Evolutionary conservation across 2,113 vertebrate species (phyloP).

Genomic region (Conger conger): DNA sequence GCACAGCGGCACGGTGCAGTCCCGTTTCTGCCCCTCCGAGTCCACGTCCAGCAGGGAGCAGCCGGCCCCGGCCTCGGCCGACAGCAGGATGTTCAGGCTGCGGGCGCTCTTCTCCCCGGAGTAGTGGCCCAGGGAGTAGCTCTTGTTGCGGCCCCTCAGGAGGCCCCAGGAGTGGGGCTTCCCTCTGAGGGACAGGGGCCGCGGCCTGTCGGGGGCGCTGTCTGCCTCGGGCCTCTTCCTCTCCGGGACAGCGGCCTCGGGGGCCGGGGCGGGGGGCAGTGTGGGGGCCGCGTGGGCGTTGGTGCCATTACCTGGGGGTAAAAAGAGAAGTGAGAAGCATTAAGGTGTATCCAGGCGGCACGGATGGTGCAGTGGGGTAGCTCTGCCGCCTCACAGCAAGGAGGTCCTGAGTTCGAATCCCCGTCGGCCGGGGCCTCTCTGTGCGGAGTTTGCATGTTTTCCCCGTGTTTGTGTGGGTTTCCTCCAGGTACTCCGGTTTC

Average conservation of each 20-base stretch:
- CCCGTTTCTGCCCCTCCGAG: slow-evolving; percentile 83
- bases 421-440: too few relatives aligned
- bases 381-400: too few relatives aligned
- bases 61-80: slow-evolving; percentile 64
- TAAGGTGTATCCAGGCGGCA: too few relatives aligned
- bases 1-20: slow-evolving; percentile 84
- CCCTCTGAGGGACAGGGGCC: slow-evolving; percentile 69
- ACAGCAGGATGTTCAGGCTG: slow-evolving; percentile 54
- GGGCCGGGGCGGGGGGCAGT: slow-evolving; percentile 23
- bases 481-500: too few relatives aligned
- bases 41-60: slow-evolving; percentile 81
- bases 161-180: slow-evolving; percentile 70
- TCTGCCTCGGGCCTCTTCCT: neutral
- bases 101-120: slow-evolving; percentile 58
- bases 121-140: slow-evolving; percentile 65
- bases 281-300: slow-evolving; percentile 39
- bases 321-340: neutral
- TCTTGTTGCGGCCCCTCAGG: slow-evolving; percentile 69
- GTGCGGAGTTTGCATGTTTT: too few relatives aligned
- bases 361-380: too few relatives aligned
- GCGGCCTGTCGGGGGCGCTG: slow-evolving; percentile 39
- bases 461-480: too few relatives aligned
- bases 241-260: slow-evolving; percentile 13
- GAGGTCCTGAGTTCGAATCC: too few relatives aligned
- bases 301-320: slow-evolving; percentile 59